phyloP scores from a whole-genome alignment of 2,888 invertebrate genomes.

The Tethea ocularis region DNA sequence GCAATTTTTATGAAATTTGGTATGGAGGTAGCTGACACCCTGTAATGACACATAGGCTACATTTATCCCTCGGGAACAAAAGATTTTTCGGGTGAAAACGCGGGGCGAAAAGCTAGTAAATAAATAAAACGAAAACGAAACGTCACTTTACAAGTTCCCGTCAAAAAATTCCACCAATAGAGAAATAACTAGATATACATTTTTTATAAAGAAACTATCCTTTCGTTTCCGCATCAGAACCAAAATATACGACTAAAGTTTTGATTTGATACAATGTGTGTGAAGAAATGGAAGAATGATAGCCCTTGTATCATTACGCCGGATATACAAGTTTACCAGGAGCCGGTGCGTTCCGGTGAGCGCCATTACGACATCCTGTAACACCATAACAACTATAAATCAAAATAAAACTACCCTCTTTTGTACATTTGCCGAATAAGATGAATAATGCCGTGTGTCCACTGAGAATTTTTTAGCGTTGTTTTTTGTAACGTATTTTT shows the following conservation, averaged over 20 bases:
- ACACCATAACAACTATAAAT: conserved; percentile 2
- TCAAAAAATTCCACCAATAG: too few species aligned
- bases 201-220: not conserved
- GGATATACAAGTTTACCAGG: not conserved
- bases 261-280: not conserved
- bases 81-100: too few species aligned
- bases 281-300: not conserved
- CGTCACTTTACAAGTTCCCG: too few species aligned
- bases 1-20: too few species aligned
- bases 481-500: not conserved
- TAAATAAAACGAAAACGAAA: too few species aligned
- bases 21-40: too few species aligned
- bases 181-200: too few species aligned
- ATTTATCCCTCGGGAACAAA: too few species aligned
- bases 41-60: too few species aligned
- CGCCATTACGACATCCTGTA: not conserved
- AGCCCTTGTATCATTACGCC: not conserved
- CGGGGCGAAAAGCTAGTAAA: too few species aligned
- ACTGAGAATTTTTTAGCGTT: not conserved
- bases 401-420: conserved; percentile 2
- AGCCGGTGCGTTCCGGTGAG: not conserved
- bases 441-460: not conserved
- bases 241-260: not conserved
- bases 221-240: not conserved
- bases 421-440: conserved; percentile 1